phyloP scores from a whole-genome alignment of 2,888 invertebrate species.

The Drosophila multiciliata region DNA sequence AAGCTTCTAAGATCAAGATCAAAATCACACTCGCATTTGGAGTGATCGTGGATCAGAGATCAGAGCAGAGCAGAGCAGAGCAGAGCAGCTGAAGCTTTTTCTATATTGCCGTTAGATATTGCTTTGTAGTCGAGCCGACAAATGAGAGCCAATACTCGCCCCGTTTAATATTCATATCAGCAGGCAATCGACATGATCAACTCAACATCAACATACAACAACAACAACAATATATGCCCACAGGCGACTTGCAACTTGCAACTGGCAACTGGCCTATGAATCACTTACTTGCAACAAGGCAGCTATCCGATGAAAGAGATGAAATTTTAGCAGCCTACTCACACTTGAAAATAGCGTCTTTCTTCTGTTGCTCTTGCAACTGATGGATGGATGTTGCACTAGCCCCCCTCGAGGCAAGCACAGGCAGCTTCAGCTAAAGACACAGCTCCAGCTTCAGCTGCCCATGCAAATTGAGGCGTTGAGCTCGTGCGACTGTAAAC shows the following conservation, averaged over 20 bases:
- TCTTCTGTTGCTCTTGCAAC: slow-evolving; percentile 22
- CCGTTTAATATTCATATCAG: slow-evolving; percentile 71
- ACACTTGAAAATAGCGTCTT: slow-evolving; percentile 34
- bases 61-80: slow-evolving; percentile 15
- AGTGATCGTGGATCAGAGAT: slow-evolving; percentile 47
- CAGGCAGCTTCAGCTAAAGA: slow-evolving; percentile 36
- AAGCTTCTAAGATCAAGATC: slow-evolving; percentile 50
- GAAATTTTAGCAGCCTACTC: slow-evolving; percentile 26
- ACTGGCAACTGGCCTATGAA: slow-evolving; percentile 61
- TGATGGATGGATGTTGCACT: slow-evolving; percentile 21
- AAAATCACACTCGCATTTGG: slow-evolving; percentile 32
- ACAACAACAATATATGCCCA: slow-evolving; percentile 41
- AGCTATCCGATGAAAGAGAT: slow-evolving; percentile 11
- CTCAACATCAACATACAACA: slow-evolving; percentile 29
- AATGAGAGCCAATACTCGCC: slow-evolving; percentile 64
- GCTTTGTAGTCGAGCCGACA: slow-evolving; percentile 75
- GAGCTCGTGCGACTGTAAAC: slow-evolving; percentile 38
- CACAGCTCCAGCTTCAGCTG: slow-evolving; percentile 30
- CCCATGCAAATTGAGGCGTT: slow-evolving; percentile 51
- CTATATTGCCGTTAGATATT: slow-evolving; percentile 72
- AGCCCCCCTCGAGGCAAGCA: slow-evolving; percentile 44
- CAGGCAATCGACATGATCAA: slow-evolving; percentile 65
- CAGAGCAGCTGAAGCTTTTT: slow-evolving; percentile 33
- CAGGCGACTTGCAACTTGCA: slow-evolving; percentile 46
- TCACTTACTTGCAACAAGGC: slow-evolving; percentile 59